Evolutionary conservation across 2,888 invertebrate species (phyloP), one percentile per base, ranked within the genome.

Genomic region (Eupithecia insigniata): DNA sequence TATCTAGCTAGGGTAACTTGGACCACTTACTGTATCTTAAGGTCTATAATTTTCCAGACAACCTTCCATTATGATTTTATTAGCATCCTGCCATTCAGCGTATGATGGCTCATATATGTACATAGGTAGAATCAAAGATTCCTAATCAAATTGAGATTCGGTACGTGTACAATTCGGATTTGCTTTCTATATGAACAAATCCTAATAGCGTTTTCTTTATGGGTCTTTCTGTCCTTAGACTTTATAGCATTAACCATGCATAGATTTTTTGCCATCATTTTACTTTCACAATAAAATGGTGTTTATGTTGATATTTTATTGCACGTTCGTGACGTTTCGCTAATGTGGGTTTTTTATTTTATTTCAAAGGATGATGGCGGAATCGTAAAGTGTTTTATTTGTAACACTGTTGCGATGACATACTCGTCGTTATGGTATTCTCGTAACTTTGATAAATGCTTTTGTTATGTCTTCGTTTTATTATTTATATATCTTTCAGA

Each of bases 211-310:
- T 28, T 67, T 39, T 88, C 89, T 92, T 92, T 92, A 92, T 92
- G 89, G 86, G 87, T 62, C 85, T 81, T 84, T 83, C 82, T 85
- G 85, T 89, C 87, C 89, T 86, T 88, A 91, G 88, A 90, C 88
- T 91, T 92, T 90, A 90, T 89, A 83, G 86, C 82, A 78, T 82
- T 75, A 76, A 81, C 85, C 86, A 91, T 92, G 90, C 90, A 91
- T 92, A 90, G 90, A 90, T 87, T 90, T 91, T 90, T 87, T 84
- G 84, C 84, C 87, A 91, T 91, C 89, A 89, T 89, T 88, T 87
- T 90, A 87, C 90, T 90, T 90, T 71, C 72, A 85, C 86, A 87
- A 91, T 92, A 92, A 91, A 89, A 75, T 78, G 82, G 83, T 89
- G 88, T 91, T 92, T 90, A 91, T 86, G 89, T 86, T 84, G 79